Base-by-base conservation (phyloP, 2,797 vertebrate genomes). In the Peromyscus aztecus region DNA sequence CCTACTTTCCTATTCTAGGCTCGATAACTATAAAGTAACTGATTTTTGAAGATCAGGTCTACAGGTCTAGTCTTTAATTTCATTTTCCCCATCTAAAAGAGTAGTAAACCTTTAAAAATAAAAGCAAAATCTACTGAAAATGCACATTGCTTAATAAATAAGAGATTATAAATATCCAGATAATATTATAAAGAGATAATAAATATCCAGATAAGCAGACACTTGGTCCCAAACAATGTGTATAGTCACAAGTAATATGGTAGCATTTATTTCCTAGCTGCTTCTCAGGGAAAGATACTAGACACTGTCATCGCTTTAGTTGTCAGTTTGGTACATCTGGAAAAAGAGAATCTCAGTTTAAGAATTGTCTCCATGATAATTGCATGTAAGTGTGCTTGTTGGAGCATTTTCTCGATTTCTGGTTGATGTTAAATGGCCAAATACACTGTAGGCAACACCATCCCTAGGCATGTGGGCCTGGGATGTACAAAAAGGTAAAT, bases 81-180 rank as follows among this genome's bases (percentile, higher is more conserved):
- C 85, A 40, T 90, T 82, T 95, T 90, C n/a, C n/a, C 57, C 11
- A 71, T 88, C 59, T 69, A 82, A 21, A 91, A 93, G n/a, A 94
- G 12, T 90, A 17, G 27, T 91, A 31, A 31, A 46, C 17, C 69
- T 52, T 81, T 63, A 73, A 67, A 89, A 55, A 10, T 23, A 10
- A 83, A n/a, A 59, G 94, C 1, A 59, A 94, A 37, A 40, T 49
- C 31, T 81, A 91, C 67, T 86, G 6, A 76, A 91, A 78, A 3
- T 92, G 0, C 0, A 95, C 88, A 78, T 78, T 63, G 31, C 69
- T 75, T 77, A 96, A 76, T 78, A 75, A 92, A 90, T 73, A 49
- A 23, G 52, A 85, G 17, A 37, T 85, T 86, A 81, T 24, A 84
- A 88, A 89, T 65, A 78, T 14, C 63, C 78, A 24, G n/a, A 59